Base-by-base conservation (phyloP, 1,140 invertebrate genomes). In the Trypoxylus dichotomus region DNA sequence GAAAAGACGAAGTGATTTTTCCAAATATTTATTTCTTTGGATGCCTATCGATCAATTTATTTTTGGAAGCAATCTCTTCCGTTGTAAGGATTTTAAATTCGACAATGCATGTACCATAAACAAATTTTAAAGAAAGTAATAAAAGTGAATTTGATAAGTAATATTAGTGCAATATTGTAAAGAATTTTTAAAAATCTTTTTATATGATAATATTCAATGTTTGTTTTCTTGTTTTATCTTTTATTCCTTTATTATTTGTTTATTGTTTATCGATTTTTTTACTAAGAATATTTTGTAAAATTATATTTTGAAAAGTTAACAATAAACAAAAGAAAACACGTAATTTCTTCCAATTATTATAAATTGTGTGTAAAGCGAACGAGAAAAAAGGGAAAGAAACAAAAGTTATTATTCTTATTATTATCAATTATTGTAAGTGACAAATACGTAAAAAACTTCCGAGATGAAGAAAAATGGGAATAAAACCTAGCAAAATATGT, bases 401-500 rank as follows among this genome's bases (percentile, higher is more conserved):
- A n/a, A n/a, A n/a, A n/a, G n/a, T n/a, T n/a, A 15, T 54, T 54
- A 54, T 54, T 54, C 47, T 54, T n/a, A 54, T 54, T 54, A 54
- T 54, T 54, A 54, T 29, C 47, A 76, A 54, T 79, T 81, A 83
- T 82, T 83, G 80, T 81, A 83, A 84, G 82, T 74, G 29, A 81
- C 82, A 82, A 76, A 80, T 79, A 82, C 81, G 77, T 72, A 58
- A 77, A 80, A 76, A 68, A 68, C 60, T 27, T 68, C 60, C 13
- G 60, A 68, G 60, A 29, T 68, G 27, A 29, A 29, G 60, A 68
- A 68, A 68, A 25, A 68, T 27, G 60, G 21, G 60, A 29, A 68
- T 27, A 68, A 29, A 27, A 68, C 60, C 75, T 84, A 83, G 83
- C 83, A 82, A 85, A 84, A 84, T 83, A 83, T 82, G 80, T 85